Evolutionary conservation across 2,797 vertebrate genomes (phyloP).

Genomic region (Oryzias dopingdopingensis): DNA sequence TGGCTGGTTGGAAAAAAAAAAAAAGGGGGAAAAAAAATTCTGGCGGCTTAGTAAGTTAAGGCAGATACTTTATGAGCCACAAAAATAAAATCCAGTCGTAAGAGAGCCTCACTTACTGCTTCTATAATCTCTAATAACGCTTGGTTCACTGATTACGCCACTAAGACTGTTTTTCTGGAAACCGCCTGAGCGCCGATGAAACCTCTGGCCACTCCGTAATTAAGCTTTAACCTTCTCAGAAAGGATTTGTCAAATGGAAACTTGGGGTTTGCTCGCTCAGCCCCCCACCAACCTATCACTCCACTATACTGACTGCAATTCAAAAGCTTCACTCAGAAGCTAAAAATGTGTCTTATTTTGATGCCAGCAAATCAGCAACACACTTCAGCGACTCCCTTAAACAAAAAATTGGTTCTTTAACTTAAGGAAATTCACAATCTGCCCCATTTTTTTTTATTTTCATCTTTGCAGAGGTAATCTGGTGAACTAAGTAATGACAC

Average conservation of each 20-base stretch:
- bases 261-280: constrained; percentile 49
- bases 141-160: constrained; percentile 64
- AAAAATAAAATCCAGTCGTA: no score
- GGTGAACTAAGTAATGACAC: constrained; percentile 58
- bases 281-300: constrained; percentile 24
- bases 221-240: constrained; percentile 79
- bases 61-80: background rate
- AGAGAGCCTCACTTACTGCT: constrained; percentile 42
- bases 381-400: background rate
- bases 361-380: background rate
- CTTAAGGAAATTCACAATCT: constrained; percentile 22
- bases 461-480: constrained; percentile 53
- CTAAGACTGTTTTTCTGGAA: constrained; percentile 62
- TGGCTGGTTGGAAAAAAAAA: constrained; percentile 1
- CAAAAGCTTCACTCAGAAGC: constrained; percentile 21
- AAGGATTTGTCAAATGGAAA: constrained; percentile 81
- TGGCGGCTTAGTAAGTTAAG: constrained; percentile 2
- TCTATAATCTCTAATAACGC: constrained; percentile 70
- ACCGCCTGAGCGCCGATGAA: constrained; percentile 57
- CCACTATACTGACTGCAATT: constrained; percentile 15
- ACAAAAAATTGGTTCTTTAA: background rate
- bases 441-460: constrained; percentile 20
- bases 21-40: background rate
- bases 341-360: constrained; percentile 14
- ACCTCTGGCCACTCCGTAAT: constrained; percentile 70